Evolutionary conservation across 2,888 invertebrate species (phyloP), one percentile per base, ranked within the genome.

Genomic region (Fragum whitleyi): DNA sequence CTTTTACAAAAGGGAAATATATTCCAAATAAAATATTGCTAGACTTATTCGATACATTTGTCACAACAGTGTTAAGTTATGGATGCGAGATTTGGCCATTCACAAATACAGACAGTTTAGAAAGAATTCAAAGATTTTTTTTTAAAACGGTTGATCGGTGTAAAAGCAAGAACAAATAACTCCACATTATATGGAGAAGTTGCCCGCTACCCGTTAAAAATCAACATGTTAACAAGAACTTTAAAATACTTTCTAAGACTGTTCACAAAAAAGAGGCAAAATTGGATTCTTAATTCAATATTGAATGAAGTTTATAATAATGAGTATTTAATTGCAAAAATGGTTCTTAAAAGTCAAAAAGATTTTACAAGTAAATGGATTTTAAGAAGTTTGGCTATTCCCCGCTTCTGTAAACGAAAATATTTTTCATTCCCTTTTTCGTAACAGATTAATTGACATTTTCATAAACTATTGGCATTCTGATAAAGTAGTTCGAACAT

Each of bases 91-190:
- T 61, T 6, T 61, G 61, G 61, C 7, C 29, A 14, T 61, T 61
- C n/a, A 61, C 32, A 1, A 61, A 9, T 14, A 29, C 61, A n/a
- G 61, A 29, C 28, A 2, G 16, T 19, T 14, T 29, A 19, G 29
- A 29, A 61, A 61, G 32, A 61, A n/a, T 61, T n/a, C 61, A 61
- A 29, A 61, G 32, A 61, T 6, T 36, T 36, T 36, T 36, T 9
- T 36, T 26, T n/a, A n/a, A 61, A 61, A 61, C 6, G 28, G 61
- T 19, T n/a, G n/a, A 5, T 57, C n/a, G 23, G 23, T 26, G 57
- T 57, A 26, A 57, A 57, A 57, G 5, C 9, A 36, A 36, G 5
- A 36, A 36, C 32, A 36, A 36, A 36, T 57, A 23, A 57, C 23
- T 26, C 57, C 14, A 23, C 57, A 23, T 26, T 57, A 57, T 57